These are phyloP conservation scores for Epinephelus awoara DNA, from an alignment of 2,797 vertebrate species.

Conservation along the genomic window DNA sequence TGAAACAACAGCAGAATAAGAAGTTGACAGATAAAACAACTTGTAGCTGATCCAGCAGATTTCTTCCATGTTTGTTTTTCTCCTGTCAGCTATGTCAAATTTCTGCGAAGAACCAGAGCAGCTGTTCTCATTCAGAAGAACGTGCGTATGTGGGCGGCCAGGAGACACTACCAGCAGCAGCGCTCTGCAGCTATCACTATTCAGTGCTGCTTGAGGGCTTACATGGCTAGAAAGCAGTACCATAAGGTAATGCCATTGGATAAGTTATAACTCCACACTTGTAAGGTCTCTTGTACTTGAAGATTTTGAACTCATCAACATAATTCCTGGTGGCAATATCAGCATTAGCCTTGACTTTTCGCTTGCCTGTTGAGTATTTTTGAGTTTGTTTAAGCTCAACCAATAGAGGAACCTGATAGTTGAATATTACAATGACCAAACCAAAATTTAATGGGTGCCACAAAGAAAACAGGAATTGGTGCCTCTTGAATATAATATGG, in stretches of 20 bases:
- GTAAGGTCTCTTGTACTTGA: neutral
- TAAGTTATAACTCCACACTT: neutral
- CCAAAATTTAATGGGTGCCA: neutral
- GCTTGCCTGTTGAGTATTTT: neutral
- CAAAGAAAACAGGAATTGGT: constrained; percentile 15
- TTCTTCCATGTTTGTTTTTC: constrained; percentile 9
- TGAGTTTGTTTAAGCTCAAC: neutral
- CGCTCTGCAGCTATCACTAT: constrained; percentile 87
- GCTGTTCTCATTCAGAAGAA: constrained; percentile 91
- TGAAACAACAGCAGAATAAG: neutral
- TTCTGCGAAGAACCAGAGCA: constrained; percentile 90
- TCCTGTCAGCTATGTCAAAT: constrained; percentile 86
- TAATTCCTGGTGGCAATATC: neutral
- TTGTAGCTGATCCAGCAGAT: neutral
- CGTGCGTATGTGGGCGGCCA: constrained; percentile 90
- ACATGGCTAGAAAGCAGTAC: constrained; percentile 74
- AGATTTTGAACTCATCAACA: neutral
- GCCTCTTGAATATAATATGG: neutral
- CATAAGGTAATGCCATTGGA: constrained; percentile 64
- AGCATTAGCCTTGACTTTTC: neutral
- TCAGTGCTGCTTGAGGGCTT: constrained; percentile 90
- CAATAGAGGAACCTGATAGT: neutral
- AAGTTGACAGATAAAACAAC: neutral
- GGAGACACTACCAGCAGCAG: constrained; percentile 83
- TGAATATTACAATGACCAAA: neutral